A percentile compares a stretch with the other conserved stretches of the same genome.
Conservation (phyloP, 2,888 invertebrate genomes). For the Tetranychus truncatus region DNA sequence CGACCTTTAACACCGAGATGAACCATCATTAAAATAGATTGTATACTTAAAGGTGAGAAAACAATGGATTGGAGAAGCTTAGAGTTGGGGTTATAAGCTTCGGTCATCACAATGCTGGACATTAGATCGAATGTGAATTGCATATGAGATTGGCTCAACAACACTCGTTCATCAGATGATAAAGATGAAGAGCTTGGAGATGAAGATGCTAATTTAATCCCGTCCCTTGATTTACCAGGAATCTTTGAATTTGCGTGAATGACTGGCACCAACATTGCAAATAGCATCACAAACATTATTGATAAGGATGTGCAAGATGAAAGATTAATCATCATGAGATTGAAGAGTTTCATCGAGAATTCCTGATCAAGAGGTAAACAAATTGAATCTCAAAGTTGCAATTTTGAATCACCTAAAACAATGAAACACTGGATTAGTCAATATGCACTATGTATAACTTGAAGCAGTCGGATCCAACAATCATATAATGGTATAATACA, state of each 20-base stretch:
- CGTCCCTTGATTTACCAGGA: background rate
- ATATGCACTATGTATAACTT: too few species aligned
- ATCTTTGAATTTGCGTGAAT: background rate
- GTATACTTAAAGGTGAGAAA: constrained; percentile 34
- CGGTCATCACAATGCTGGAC: constrained; percentile 17
- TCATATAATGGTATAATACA: too few species aligned
- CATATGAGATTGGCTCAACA: constrained; percentile 17
- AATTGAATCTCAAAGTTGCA: too few species aligned
- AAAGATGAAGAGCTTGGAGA: background rate
- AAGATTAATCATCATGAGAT: background rate
- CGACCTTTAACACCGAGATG: constrained; percentile 32
- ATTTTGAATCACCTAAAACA: too few species aligned
- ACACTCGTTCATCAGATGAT: constrained; percentile 5
- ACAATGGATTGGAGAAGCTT: constrained; percentile 28
- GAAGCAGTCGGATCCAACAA: too few species aligned
- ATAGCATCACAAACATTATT: background rate
- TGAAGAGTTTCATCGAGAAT: background rate
- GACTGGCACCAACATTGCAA: background rate
- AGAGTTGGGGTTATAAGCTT: constrained; percentile 16
- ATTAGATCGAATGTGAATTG: constrained; percentile 23
- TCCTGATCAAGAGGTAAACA: too few species aligned
- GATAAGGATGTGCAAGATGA: background rate
- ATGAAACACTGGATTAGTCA: too few species aligned
- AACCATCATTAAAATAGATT: constrained; percentile 34
- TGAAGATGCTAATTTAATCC: background rate